Evolutionary conservation across 1,140 invertebrate species (phyloP).

Genomic region (Meloidogyne exigua): DNA sequence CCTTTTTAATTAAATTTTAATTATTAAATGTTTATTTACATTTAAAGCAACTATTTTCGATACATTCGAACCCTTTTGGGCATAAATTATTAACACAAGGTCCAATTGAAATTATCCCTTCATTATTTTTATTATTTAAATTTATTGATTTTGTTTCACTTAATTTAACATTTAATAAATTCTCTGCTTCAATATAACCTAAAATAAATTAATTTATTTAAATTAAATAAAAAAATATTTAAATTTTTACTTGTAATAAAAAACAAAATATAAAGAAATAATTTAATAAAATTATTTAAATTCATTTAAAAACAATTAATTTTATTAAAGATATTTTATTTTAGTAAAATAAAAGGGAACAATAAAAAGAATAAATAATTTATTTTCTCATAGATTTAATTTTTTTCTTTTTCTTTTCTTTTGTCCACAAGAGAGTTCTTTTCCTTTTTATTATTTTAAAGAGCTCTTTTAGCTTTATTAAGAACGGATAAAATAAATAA

Average conservation of each 20-base stretch:
- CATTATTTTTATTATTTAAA: not conserved
- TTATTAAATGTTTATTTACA: not conserved
- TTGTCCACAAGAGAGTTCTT: not conserved
- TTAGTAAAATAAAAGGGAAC: not conserved
- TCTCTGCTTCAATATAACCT: not conserved
- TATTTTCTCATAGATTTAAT: not conserved
- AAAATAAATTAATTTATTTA: not conserved
- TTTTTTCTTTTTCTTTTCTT: not conserved
- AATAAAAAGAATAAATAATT: not conserved
- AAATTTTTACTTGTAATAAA: too few relatives aligned
- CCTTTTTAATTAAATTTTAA: not conserved
- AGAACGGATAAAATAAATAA: not conserved
- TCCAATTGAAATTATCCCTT: not conserved
- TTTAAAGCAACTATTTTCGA: slow-evolving; percentile 16
- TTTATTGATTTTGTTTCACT: not conserved
- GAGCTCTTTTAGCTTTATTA: not conserved
- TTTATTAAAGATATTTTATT: too few relatives aligned
- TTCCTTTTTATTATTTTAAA: not conserved
- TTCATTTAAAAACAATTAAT: too few relatives aligned
- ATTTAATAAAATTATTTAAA: too few relatives aligned
- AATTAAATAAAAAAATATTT: too few relatives aligned
- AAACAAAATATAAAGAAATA: too few relatives aligned
- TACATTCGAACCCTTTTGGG: slow-evolving; percentile 14
- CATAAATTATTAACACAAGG: slow-evolving; percentile 20
- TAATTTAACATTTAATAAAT: not conserved